Base-by-base conservation (phyloP, 2,888 invertebrate genomes). In the Pasiphila rectangulata region DNA sequence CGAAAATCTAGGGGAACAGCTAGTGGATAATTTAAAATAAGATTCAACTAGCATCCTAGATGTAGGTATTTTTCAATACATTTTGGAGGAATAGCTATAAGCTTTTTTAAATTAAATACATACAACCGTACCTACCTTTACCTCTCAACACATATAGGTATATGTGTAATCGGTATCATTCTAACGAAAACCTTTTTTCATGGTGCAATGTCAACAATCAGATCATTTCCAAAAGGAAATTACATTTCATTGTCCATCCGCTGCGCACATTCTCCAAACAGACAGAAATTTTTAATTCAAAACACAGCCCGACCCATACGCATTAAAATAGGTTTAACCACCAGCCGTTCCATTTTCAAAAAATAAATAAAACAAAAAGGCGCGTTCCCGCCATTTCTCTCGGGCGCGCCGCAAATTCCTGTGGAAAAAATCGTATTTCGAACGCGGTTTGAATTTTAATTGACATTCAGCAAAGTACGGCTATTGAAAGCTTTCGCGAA, bases 381-480 rank as follows among this genome's bases (percentile, higher is more conserved):
- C 83, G 81, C 83, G 81, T 80, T 82, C 84, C 78, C 78, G 83
- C 83, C 83, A 84, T 85, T 84, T 83, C 86, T 79, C 79, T 67
- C 75, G 72, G 72, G 79, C 80, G 70, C 81, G 79, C 86, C 86
- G 77, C 86, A 85, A 85, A 88, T 89, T 86, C 89, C 89, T 76
- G 72, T 72, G 80, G 83, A 87, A 88, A 88, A 88, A 88, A 88
- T 88, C 88, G 88, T 85, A 86, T 87, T 88, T 83, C 86, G 86
- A 81, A 87, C 89, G 89, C 81, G 84, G 81, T 85, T 86, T 89
- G 89, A 89, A 89, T 89, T 88, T 88, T 89, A 89, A 89, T 89
- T 86, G 89, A 86, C 84, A 81, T 81, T 84, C 83, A 82, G 73
- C 68, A 74, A n/a, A 73, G 70, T 69, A 64, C 55, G 66, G 74